Conservation (phyloP, 2,888 invertebrate species). For the Ichneumoninae sp. region DNA sequence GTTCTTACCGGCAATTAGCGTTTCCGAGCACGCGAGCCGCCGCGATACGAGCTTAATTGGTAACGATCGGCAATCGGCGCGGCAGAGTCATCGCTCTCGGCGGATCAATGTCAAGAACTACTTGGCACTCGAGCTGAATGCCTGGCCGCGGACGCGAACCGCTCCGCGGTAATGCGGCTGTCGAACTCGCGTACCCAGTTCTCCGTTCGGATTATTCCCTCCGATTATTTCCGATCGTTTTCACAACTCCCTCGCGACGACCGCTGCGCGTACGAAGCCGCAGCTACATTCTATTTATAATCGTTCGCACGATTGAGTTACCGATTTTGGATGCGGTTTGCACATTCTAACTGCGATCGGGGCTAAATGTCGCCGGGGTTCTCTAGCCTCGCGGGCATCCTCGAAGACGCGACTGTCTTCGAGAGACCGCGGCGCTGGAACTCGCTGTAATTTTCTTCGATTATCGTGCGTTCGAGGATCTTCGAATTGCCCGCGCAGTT, state of each 20-base stretch:
- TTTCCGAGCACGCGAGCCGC: constrained; percentile 53
- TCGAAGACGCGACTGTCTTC: constrained; percentile 20
- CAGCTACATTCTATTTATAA: constrained; percentile 43
- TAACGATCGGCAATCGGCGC: constrained; percentile 49
- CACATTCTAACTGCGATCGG: constrained; percentile 9
- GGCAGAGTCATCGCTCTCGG: constrained; percentile 51
- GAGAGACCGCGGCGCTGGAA: not conserved
- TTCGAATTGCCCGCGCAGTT: not conserved
- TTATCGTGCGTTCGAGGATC: not conserved
- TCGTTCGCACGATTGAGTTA: constrained; percentile 41
- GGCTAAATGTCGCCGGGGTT: not conserved
- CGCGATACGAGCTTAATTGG: constrained; percentile 49
- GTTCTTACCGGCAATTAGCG: constrained; percentile 41
- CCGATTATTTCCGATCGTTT: constrained; percentile 54
- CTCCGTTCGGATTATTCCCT: constrained; percentile 36
- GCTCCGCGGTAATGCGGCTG: not conserved
- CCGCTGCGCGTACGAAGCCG: not conserved
- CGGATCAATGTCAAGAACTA: constrained; percentile 63
- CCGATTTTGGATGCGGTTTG: constrained; percentile 21
- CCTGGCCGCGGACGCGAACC: constrained; percentile 1
- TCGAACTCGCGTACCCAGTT: constrained; percentile 27
- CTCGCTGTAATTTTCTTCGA: constrained; percentile 36
- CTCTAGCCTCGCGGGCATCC: not conserved
- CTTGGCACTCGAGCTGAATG: constrained; percentile 54
- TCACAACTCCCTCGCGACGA: not conserved